A percentile compares a stretch with the other conserved stretches of the same genome.
These are phyloP conservation scores for Nasonia oneida DNA, from an alignment of 2,888 invertebrate species.

Conservation along the genomic window DNA sequence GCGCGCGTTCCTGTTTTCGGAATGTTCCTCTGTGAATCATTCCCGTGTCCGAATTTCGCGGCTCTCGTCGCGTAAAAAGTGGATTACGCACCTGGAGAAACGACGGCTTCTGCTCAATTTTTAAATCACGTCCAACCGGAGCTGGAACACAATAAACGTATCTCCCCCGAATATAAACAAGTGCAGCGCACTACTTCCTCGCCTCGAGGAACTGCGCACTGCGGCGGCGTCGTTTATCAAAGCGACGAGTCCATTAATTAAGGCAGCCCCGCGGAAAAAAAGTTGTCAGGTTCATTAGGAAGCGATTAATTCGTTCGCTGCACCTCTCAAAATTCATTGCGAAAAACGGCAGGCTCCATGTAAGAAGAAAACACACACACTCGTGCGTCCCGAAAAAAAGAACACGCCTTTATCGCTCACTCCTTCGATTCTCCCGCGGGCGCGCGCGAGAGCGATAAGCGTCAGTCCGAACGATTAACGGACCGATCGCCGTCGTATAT, in stretches of 20 bases:
- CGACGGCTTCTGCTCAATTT: neutral
- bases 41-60: too few relatives aligned
- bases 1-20: too few relatives aligned
- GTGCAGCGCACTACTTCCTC: neutral
- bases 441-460: slow-evolving; percentile 33
- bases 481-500: slow-evolving; percentile 18
- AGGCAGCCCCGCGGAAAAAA: neutral
- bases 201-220: neutral
- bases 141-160: too few relatives aligned
- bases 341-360: neutral
- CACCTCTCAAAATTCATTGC: slow-evolving; percentile 18
- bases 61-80: too few relatives aligned
- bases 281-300: slow-evolving; percentile 43
- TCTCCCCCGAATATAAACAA: neutral
- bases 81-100: too few relatives aligned
- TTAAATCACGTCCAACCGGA: neutral
- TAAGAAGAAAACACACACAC: slow-evolving; percentile 3
- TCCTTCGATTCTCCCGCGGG: slow-evolving; percentile 2
- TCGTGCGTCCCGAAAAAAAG: neutral
- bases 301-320: slow-evolving; percentile 34
- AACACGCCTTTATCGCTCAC: slow-evolving; percentile 1
- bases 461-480: slow-evolving; percentile 48
- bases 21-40: too few relatives aligned
- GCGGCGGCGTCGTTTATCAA: slow-evolving; percentile 21
- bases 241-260: slow-evolving; percentile 27